phyloP scores from a whole-genome alignment of 1,140 invertebrate genomes.

The Anoplophora glabripennis region DNA sequence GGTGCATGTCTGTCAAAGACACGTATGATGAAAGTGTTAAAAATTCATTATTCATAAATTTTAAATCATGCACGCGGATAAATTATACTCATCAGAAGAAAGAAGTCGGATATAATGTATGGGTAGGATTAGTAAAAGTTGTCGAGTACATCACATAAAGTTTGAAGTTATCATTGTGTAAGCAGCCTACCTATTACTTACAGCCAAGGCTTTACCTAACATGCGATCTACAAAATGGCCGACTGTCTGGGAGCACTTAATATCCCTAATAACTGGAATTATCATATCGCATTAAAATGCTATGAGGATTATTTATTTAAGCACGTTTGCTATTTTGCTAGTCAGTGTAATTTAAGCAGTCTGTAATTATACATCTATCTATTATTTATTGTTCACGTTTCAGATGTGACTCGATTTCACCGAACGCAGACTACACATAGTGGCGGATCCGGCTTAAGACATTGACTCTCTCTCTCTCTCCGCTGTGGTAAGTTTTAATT shows the following conservation, averaged over 20 bases:
- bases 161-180: constrained; percentile 37
- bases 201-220: constrained; percentile 17
- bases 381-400: constrained; percentile 25
- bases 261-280: constrained; percentile 44
- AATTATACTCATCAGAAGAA: too few relatives aligned
- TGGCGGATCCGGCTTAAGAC: too few relatives aligned
- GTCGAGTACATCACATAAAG: constrained; percentile 13
- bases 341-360: constrained; percentile 34
- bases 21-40: too few relatives aligned
- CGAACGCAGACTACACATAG: neutral
- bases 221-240: constrained; percentile 45
- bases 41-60: too few relatives aligned
- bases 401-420: constrained; percentile 13
- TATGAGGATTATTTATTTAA: constrained; percentile 42
- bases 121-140: constrained; percentile 1
- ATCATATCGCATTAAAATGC: constrained; percentile 44
- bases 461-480: too few relatives aligned
- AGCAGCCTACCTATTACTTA: constrained; percentile 39
- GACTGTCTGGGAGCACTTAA: constrained; percentile 37
- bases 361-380: constrained; percentile 22
- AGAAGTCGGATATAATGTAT: too few relatives aligned
- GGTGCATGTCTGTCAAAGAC: too few relatives aligned
- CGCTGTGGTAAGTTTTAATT: too few relatives aligned
- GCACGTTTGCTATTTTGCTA: constrained; percentile 35
- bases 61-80: too few relatives aligned